These are phyloP conservation scores for Tyria jacobaeae DNA, from an alignment of 2,888 invertebrate genomes.

Conservation along the genomic window DNA sequence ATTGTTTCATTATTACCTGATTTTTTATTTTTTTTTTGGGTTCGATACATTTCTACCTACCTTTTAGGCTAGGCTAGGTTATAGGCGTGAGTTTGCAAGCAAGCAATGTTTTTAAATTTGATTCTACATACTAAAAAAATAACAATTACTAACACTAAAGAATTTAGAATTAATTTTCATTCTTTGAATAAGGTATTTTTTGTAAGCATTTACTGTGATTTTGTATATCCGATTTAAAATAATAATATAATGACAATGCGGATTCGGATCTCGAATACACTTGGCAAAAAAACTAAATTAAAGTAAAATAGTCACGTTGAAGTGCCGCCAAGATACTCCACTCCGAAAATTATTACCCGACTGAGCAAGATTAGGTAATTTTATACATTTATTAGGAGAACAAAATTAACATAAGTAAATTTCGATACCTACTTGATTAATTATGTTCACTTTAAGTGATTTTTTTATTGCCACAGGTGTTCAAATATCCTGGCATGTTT, in stretches of 20 bases:
- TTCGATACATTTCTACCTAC: too few relatives aligned
- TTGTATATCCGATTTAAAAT: background rate
- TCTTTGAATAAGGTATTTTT: background rate
- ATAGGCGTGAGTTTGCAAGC: too few relatives aligned
- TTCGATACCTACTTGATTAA: slow-evolving; percentile 2
- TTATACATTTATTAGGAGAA: background rate
- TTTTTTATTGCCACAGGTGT: slow-evolving; percentile 15
- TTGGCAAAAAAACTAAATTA: background rate
- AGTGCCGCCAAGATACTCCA: too few relatives aligned
- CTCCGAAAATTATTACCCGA: too few relatives aligned
- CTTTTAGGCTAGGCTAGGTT: too few relatives aligned
- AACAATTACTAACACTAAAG: background rate
- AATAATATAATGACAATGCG: background rate
- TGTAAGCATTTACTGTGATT: background rate
- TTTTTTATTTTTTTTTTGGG: too few relatives aligned
- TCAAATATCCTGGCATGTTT: slow-evolving; percentile 5
- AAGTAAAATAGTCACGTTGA: background rate
- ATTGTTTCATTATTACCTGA: too few relatives aligned
- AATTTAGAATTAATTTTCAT: background rate
- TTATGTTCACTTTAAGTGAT: slow-evolving; percentile 4
- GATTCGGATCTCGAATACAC: background rate
- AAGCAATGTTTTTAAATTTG: too few relatives aligned
- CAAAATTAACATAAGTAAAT: background rate
- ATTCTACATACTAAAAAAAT: background rate
- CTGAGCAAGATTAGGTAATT: too few relatives aligned